Evolutionary conservation across 2,113 vertebrate genomes (phyloP), one percentile per base, ranked within the genome.

Genomic region (Craseonycteris thonglongyai): DNA sequence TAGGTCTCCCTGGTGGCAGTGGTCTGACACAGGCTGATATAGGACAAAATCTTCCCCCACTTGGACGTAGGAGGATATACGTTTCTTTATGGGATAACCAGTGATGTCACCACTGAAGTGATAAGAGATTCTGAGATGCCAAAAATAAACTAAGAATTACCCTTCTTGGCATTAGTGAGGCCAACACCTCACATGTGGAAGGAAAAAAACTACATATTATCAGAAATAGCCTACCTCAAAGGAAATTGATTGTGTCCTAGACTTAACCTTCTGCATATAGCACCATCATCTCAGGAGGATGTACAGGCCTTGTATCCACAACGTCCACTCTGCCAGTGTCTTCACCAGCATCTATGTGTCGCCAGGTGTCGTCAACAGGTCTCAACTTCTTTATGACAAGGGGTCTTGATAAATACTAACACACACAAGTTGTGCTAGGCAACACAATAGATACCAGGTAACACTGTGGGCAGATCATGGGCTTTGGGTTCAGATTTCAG

Each of bases 191-290:
- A 47, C 7, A 68, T 28, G 1, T 63, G 26, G 68, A 49, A 49
- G 13, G 45, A 88, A 38, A 63, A 75, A 91, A 74, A 65, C 28
- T 38, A 40, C 6, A 5, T 40, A 2, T 42, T 38, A 14, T n/a
- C 63, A 42, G n/a, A 91, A 88, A 21, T 12, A 69, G 26, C 28
- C 30, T 49, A 42, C 30, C 5, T 45, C 13, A 30, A 24, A 24
- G 19, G n/a, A 80, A 28, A 35, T 4, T 22, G 38, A 30, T 14
- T 30, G 1, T 33, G 3, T 7, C 10, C 12, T 14, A 85, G 4
- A 49, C 13, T 30, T 58, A 4, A 33, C 2, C 19, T 54, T 65
- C 24, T 38, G 5, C 18, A 38, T 0, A 0, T 12, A 7, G 18
- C 0, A n/a, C 15, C 58, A 13, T 35, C 12, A 33, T 45, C 19